Conservation (phyloP, 2,888 invertebrate species). For the Epinotia nisella region DNA sequence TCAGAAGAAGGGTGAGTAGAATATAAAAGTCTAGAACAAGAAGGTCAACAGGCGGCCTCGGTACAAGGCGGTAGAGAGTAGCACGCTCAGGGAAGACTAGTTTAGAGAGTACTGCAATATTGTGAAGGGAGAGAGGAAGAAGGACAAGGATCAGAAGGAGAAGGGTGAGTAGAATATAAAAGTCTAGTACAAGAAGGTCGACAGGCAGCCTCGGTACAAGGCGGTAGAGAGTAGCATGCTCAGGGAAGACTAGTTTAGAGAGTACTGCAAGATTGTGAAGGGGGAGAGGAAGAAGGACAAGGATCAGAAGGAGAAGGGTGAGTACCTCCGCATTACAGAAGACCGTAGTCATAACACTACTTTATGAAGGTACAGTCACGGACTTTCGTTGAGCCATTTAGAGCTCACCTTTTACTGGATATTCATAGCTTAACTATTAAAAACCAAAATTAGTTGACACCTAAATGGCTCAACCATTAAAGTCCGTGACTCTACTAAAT, state of each 20-base stretch:
- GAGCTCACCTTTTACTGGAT: no score
- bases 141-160: slow-evolving; percentile 87
- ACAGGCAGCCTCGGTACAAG: slow-evolving; percentile 94
- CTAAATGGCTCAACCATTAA: no score
- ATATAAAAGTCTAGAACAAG: no score
- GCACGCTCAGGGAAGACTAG: slow-evolving; percentile 95
- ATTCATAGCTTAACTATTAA: no score
- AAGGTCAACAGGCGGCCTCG: slow-evolving; percentile 95
- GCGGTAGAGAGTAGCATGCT: slow-evolving; percentile 94
- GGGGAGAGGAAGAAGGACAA: slow-evolving; percentile 93
- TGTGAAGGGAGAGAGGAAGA: slow-evolving; percentile 93
- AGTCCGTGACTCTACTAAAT: no score
- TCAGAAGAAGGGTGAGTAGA: no score
- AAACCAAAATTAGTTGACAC: no score
- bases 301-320: slow-evolving; percentile 81
- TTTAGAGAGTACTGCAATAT: slow-evolving; percentile 96
- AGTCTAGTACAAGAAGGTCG: slow-evolving; percentile 89
- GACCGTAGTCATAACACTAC: no score
- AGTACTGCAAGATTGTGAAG: slow-evolving; percentile 93
- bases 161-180: slow-evolving; percentile 63
- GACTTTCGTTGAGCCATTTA: no score
- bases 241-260: slow-evolving; percentile 97
- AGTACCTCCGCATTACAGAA: slow-evolving; percentile 46
- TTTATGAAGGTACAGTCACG: no score
- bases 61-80: slow-evolving; percentile 96